These are phyloP conservation scores for Microcebus griseorufus DNA, from an alignment of 2,113 vertebrate genomes.

Conservation along the genomic window DNA sequence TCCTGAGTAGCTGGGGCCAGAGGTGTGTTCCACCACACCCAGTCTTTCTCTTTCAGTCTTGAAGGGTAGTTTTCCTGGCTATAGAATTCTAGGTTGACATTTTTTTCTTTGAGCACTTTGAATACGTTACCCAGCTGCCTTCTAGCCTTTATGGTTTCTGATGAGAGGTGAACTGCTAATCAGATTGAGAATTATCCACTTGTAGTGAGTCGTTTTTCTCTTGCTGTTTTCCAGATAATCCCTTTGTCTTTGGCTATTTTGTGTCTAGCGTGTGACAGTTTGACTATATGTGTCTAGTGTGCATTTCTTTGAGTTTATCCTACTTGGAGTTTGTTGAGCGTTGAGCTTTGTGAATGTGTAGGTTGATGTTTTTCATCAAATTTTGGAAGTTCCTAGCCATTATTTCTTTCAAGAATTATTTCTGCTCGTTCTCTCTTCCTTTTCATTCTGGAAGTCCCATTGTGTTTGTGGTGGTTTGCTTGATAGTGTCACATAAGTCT, in stretches of 20 bases:
- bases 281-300: background rate
- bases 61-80: background rate
- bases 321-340: background rate
- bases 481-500: background rate
- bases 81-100: background rate
- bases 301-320: background rate
- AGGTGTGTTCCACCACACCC: too few species aligned
- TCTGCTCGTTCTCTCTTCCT: background rate
- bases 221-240: background rate
- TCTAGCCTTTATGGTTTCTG: background rate
- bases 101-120: background rate
- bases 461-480: background rate
- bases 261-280: background rate
- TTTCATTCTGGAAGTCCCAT: background rate
- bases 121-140: background rate
- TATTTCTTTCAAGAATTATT: background rate
- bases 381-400: background rate
- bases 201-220: background rate
- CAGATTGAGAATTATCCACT: background rate
- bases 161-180: background rate
- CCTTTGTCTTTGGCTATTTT: background rate
- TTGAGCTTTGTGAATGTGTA: background rate
- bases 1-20: too few species aligned
- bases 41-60: background rate
- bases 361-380: background rate